Percentiles rank a stretch among this genome's conserved stretches.
phyloP scores from a whole-genome alignment of 2,113 vertebrate genomes.

The Leuciscus idus region DNA sequence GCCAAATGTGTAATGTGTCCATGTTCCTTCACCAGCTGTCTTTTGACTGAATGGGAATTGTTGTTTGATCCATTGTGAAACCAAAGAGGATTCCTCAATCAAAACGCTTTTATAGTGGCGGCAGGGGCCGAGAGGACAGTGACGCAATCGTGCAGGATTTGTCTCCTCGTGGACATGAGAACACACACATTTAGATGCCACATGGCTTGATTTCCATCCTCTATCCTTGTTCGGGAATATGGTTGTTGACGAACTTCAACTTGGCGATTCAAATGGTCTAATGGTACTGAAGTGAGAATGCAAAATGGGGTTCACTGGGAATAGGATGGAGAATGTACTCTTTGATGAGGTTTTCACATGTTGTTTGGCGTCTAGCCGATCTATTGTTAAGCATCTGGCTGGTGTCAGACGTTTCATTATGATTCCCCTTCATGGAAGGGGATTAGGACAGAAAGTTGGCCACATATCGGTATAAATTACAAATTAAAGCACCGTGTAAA shows the following conservation, averaged over 20 bases:
- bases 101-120: neutral
- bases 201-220: slow-evolving; percentile 7
- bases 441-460: slow-evolving; percentile 43
- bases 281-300: slow-evolving; percentile 17
- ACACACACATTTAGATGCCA: slow-evolving; percentile 13
- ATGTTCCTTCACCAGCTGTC: slow-evolving; percentile 44
- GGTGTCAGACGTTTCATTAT: slow-evolving; percentile 27
- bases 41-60: slow-evolving; percentile 23
- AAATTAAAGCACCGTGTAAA: slow-evolving; percentile 3
- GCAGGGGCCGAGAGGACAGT: slow-evolving; percentile 33
- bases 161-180: neutral
- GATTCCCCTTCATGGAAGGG: slow-evolving; percentile 32
- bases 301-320: slow-evolving; percentile 1
- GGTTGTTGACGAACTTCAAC: neutral
- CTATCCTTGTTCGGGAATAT: neutral
- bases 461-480: neutral
- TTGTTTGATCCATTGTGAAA: slow-evolving; percentile 41
- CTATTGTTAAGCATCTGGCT: slow-evolving; percentile 47
- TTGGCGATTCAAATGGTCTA: neutral
- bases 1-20: slow-evolving; percentile 53
- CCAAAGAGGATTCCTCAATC: slow-evolving; percentile 20
- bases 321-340: neutral
- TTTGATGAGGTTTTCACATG: neutral
- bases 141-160: slow-evolving; percentile 1
- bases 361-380: slow-evolving; percentile 8